These are phyloP conservation scores for Platycercus adscitus DNA, from an alignment of 2,113 vertebrate species.

Conservation along the genomic window DNA sequence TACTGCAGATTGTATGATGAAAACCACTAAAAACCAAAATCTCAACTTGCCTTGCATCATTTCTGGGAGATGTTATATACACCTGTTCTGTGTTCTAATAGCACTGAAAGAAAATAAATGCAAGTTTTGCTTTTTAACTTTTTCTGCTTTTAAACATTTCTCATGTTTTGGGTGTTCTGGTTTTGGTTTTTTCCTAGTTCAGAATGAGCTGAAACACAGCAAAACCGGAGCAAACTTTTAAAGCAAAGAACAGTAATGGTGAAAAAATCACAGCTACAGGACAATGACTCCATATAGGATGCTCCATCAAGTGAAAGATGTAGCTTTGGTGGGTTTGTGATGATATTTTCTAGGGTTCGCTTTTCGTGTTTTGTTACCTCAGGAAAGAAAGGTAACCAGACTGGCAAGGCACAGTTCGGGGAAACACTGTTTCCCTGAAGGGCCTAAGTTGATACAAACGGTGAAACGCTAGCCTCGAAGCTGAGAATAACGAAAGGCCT, in stretches of 20 bases:
- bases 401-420: fast-evolving
- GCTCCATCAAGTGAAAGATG: fast-evolving
- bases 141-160: neutral
- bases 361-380: neutral
- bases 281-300: fast-evolving
- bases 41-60: neutral
- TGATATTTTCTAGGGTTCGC: neutral
- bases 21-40: neutral
- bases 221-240: neutral
- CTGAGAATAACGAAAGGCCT: fast-evolving
- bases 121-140: neutral
- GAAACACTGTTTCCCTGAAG: fast-evolving
- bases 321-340: neutral
- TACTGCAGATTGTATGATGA: neutral
- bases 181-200: neutral
- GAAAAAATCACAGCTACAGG: neutral
- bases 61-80: neutral
- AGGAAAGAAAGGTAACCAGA: neutral
- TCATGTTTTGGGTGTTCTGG: neutral
- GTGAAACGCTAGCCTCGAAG: fast-evolving
- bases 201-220: neutral
- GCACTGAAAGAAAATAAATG: neutral
- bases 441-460: fast-evolving
- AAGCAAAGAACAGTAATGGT: neutral
- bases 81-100: neutral